Evolutionary conservation across 2,888 invertebrate genomes (phyloP).

Genomic region (Mesochorus sp.): DNA sequence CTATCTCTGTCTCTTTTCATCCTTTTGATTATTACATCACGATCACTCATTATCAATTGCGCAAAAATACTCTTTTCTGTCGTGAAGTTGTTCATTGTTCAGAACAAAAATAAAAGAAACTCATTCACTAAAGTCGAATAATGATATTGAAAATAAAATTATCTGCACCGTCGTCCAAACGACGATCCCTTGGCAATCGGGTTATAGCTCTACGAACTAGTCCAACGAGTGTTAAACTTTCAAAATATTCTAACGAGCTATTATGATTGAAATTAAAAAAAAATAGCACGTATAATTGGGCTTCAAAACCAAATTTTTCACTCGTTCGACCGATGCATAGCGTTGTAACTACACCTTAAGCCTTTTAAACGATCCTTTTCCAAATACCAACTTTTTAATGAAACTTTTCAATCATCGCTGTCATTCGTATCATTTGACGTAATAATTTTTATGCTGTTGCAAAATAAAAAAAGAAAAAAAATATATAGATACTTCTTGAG

Average conservation of each 20-base stretch:
- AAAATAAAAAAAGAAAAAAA: neutral
- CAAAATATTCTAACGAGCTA: too few species aligned
- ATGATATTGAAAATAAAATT: neutral
- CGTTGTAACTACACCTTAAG: neutral
- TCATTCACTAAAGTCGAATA: neutral
- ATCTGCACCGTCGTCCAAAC: neutral
- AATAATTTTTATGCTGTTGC: neutral
- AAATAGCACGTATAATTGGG: too few species aligned
- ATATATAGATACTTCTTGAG: neutral
- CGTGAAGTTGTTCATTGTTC: neutral
- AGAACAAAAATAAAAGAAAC: neutral
- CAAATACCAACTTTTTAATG: neutral
- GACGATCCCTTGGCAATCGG: neutral
- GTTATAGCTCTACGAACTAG: too few species aligned
- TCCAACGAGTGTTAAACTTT: too few species aligned
- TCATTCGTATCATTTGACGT: slow-evolving; percentile 14
- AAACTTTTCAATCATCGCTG: slow-evolving; percentile 1
- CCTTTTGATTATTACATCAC: slow-evolving; percentile 50
- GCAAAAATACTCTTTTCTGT: neutral
- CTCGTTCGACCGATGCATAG: too few species aligned
- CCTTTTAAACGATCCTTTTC: neutral
- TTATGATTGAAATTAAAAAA: too few species aligned
- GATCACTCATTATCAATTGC: slow-evolving; percentile 32
- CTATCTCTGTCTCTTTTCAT: slow-evolving; percentile 60
- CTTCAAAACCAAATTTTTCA: too few species aligned